Conservation (phyloP, 2,888 invertebrate genomes). For the Xiphydria camelus region DNA sequence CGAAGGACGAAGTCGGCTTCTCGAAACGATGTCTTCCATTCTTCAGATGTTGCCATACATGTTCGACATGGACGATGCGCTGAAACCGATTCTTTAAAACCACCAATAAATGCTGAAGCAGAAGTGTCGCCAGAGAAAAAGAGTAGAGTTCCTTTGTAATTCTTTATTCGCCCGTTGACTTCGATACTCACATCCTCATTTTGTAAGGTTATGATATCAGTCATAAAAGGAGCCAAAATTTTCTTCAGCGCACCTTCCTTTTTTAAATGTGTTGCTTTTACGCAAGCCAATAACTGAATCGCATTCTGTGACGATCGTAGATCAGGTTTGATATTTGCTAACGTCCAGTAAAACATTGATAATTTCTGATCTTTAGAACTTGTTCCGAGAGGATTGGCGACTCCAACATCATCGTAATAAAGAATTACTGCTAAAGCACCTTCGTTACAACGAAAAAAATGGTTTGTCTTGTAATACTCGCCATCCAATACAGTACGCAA, state of each 20-base stretch:
- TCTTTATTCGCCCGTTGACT: constrained; percentile 11
- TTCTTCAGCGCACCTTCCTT: constrained; percentile 15
- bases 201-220: constrained; percentile 20
- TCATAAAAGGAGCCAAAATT: constrained; percentile 23
- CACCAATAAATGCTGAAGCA: constrained; percentile 25
- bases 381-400: constrained; percentile 26
- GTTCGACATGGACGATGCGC: constrained; percentile 26
- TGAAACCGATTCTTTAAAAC: constrained; percentile 27
- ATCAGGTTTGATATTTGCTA: constrained; percentile 26
- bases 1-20: constrained; percentile 9
- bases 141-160: constrained; percentile 24
- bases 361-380: constrained; percentile 24
- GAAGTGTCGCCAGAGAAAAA: constrained; percentile 26
- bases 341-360: constrained; percentile 28
- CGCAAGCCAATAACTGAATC: constrained; percentile 22
- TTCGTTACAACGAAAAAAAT: constrained; percentile 20
- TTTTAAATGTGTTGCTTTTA: constrained; percentile 21
- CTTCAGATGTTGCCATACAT: constrained; percentile 13
- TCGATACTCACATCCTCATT: constrained; percentile 19
- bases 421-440: constrained; percentile 28
- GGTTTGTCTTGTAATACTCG: constrained; percentile 21
- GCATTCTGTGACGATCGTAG: constrained; percentile 19
- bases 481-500: constrained; percentile 25
- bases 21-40: constrained; percentile 7
- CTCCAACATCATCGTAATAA: constrained; percentile 28